Base-by-base conservation (phyloP, 37 sponge, comb jelly and placozoan genomes). In the Ephydatia muelleri region DNA sequence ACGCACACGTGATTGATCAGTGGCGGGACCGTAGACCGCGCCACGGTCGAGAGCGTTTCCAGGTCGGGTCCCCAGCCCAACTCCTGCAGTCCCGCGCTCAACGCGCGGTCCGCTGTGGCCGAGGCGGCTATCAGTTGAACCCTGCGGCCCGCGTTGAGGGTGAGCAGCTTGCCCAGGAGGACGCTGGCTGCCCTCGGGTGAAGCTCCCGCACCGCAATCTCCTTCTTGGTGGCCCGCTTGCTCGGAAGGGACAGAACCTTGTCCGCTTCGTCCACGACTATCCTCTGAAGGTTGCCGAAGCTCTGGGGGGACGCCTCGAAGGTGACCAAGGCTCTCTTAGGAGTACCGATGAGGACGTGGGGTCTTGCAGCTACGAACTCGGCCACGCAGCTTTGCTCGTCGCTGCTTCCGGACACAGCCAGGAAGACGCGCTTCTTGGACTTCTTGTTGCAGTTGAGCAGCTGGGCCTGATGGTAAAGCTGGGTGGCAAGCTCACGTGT, bases 231-330 rank as follows among this genome's bases (percentile, higher is more conserved):
- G 5, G 73, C 67, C 67, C 49, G 33, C 68, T 78, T 77, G 38
- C 30, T 65, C 65, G 38, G 38, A 9, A 67, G 70, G 23, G 48
- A 80, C 43, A 92, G 26, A 32, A 88, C 65, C 48, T 86, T 85
- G 73, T 92, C 92, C 27, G 69, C 84, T 67, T 92, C 92, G 72
- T 92, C 92, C 49, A 92, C 49, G 6, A 92, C 82, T 1, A 92
- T 28, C 65, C 88, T 33, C 33, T 68, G 84, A 30, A 92, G 35
- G 67, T 48, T 30, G 19, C 6, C 5, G 67, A 87, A 79, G 35
- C 39, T 26, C 14, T 75, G n/a, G 5, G 26, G 3, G 0, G 75
- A 43, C 25, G 79, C 67, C 68, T 88, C 43, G 12, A 84, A 21
- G 6, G 68, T 13, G 48, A 84, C 57, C 29, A 88, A 38, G 28